Conservation (phyloP, 2,113 vertebrate species). For the Sinocyclocheilus anophthalmus region DNA sequence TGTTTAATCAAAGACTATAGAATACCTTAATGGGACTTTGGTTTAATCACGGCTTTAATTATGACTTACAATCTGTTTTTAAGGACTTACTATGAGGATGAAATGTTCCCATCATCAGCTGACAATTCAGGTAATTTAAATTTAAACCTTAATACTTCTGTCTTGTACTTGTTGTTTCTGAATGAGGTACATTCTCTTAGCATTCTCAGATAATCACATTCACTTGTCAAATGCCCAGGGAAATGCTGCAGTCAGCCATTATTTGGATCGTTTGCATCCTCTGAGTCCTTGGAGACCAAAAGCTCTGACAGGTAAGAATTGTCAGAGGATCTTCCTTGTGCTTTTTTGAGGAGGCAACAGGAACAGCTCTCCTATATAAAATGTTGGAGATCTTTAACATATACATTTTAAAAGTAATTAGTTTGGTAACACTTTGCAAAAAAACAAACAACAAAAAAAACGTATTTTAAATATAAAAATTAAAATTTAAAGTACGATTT, state of each 20-base stretch:
- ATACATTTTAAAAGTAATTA: not conserved
- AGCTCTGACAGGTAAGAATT: conserved; percentile 39
- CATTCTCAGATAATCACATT: not conserved
- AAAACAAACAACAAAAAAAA: not conserved
- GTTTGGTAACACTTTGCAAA: not conserved
- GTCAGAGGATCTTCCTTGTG: not conserved
- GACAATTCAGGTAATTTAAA: conserved; percentile 43
- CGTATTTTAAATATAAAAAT: not conserved
- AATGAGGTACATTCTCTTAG: not conserved
- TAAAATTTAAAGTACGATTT: not conserved
- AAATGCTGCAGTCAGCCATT: conserved; percentile 39
- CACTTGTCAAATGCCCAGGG: conserved; percentile 32
- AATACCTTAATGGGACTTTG: no score
- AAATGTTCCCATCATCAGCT: conserved; percentile 34
- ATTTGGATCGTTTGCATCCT: conserved; percentile 48
- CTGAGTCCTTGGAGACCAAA: conserved; percentile 33
- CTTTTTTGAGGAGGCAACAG: not conserved
- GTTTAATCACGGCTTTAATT: not conserved
- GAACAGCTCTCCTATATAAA: not conserved
- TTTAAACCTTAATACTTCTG: not conserved
- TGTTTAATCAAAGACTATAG: not conserved
- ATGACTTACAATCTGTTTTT: not conserved
- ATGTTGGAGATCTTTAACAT: not conserved
- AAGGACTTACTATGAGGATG: conserved; percentile 34
- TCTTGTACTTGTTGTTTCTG: not conserved